A percentile compares a stretch with the other conserved stretches of the same genome.
Conservation (phyloP, 2,797 vertebrate species). For the Myoxocephalus aenaeus region DNA sequence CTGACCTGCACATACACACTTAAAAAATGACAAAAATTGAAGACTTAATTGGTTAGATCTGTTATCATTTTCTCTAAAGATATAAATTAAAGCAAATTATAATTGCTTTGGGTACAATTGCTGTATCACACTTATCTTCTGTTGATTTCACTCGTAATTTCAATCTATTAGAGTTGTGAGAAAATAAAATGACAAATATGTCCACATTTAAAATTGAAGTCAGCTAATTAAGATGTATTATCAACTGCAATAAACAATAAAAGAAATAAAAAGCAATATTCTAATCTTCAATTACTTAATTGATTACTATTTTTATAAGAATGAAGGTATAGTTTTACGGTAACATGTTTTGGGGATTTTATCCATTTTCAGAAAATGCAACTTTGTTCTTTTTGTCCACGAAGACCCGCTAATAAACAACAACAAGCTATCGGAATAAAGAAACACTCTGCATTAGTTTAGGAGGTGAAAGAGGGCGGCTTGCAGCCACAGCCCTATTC, state of each 20-base stretch:
- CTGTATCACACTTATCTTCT: neutral
- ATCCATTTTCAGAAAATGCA: constrained; percentile 4
- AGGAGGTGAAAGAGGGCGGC: constrained; percentile 52
- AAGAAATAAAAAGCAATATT: neutral
- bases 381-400: constrained; percentile 31
- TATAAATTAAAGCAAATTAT: neutral
- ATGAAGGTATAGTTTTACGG: neutral
- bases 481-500: constrained; percentile 53
- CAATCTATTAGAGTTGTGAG: neutral
- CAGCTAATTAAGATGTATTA: neutral
- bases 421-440: constrained; percentile 49
- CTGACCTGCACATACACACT: neutral
- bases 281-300: neutral
- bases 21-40: neutral
- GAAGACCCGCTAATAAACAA: constrained; percentile 39
- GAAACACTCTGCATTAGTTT: constrained; percentile 35
- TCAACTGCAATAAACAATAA: neutral
- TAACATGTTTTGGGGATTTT: neutral
- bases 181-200: neutral
- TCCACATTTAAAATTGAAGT: neutral
- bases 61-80: neutral
- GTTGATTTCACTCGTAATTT: neutral
- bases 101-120: neutral
- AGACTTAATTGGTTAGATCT: neutral
- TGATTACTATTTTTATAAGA: neutral